These are phyloP conservation scores for Notodonta dromedarius DNA, from an alignment of 2,888 invertebrate genomes.

Conservation along the genomic window DNA sequence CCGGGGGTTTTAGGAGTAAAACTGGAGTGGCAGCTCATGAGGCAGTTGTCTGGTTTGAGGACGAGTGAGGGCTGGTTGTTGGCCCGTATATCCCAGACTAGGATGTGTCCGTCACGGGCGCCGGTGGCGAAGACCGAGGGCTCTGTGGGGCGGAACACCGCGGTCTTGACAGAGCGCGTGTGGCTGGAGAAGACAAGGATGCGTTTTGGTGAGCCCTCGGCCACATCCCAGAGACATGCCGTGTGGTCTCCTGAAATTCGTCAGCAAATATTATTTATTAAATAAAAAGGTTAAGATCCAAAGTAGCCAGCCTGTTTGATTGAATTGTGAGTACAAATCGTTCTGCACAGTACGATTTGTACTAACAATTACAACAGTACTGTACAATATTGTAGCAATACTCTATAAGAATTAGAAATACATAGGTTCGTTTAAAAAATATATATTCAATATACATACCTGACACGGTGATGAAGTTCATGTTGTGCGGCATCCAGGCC, in stretches of 20 bases:
- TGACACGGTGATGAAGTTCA: slow-evolving; percentile 93
- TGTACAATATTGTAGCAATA: too few relatives aligned
- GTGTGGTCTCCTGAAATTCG: slow-evolving; percentile 89
- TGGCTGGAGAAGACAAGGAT: slow-evolving; percentile 89
- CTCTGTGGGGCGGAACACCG: slow-evolving; percentile 88
- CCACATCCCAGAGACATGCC: slow-evolving; percentile 91
- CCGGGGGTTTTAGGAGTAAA: slow-evolving; percentile 77
- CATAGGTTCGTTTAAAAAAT: too few relatives aligned
- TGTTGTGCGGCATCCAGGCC: slow-evolving; percentile 91
- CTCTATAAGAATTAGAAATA: too few relatives aligned
- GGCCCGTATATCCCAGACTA: slow-evolving; percentile 90
- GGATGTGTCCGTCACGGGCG: slow-evolving; percentile 93
- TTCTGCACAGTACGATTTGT: too few relatives aligned
- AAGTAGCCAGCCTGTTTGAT: too few relatives aligned
- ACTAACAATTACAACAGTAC: too few relatives aligned
- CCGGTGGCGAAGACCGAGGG: slow-evolving; percentile 93
- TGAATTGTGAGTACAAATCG: too few relatives aligned
- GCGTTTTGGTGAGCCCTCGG: slow-evolving; percentile 73
- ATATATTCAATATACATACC: slow-evolving; percentile 58
- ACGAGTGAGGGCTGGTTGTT: slow-evolving; percentile 67
- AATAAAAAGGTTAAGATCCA: too few relatives aligned
- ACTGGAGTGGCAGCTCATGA: slow-evolving; percentile 86
- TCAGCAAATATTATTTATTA: background rate
- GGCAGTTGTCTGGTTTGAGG: slow-evolving; percentile 88
- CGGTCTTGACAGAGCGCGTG: slow-evolving; percentile 92